Conservation (phyloP, 2,113 vertebrate genomes). For the Neodontobutis hainanensis region DNA sequence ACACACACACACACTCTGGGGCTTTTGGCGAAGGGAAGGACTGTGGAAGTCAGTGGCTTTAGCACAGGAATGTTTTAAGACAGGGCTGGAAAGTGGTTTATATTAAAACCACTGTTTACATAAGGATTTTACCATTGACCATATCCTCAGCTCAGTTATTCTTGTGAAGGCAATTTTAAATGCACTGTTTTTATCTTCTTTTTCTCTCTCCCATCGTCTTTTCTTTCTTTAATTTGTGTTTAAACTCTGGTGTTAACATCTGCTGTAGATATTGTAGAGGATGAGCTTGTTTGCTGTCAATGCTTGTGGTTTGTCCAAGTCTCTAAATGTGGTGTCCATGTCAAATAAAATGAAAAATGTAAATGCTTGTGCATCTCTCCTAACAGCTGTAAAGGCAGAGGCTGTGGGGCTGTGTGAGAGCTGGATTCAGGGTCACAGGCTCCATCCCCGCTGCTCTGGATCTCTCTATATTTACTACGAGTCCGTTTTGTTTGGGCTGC, state of each 20-base stretch:
- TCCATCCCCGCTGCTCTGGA: not conserved
- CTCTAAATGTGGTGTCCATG: too few relatives aligned
- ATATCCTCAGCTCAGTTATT: not conserved
- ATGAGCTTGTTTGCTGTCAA: too few relatives aligned
- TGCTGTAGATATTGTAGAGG: too few relatives aligned
- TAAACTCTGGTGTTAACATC: too few relatives aligned
- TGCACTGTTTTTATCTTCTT: too few relatives aligned
- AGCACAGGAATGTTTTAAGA: not conserved
- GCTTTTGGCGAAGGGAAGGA: not conserved
- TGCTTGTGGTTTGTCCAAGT: too few relatives aligned
- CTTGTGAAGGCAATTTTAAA: too few relatives aligned
- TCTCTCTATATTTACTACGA: conserved; percentile 60
- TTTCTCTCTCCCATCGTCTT: too few relatives aligned
- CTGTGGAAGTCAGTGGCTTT: not conserved
- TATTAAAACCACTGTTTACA: not conserved
- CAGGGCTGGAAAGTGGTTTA: not conserved
- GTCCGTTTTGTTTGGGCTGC: conserved; percentile 80
- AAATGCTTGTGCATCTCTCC: too few relatives aligned
- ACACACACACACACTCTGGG: not conserved
- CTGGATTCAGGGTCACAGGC: not conserved
- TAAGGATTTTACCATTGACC: not conserved
- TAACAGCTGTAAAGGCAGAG: not conserved
- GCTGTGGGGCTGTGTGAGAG: not conserved
- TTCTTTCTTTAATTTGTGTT: too few relatives aligned
- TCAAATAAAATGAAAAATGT: too few relatives aligned